Conservation (phyloP, 2,888 invertebrate species). For the Microplitis manilae region DNA sequence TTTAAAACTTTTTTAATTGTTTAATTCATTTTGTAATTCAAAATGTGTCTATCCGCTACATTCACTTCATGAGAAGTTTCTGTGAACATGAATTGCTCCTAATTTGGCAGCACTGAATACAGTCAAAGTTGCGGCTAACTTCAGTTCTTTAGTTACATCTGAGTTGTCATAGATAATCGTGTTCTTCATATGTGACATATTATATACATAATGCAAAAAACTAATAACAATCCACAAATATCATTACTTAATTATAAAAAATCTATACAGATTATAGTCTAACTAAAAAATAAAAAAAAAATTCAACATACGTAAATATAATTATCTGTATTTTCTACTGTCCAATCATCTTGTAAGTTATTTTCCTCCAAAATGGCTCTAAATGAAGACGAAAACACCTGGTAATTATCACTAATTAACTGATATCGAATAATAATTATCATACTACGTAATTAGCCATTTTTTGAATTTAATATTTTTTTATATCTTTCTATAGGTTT, state of each 20-base stretch:
- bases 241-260: not conserved
- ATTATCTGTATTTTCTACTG: too few relatives aligned
- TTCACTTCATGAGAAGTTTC: too few relatives aligned
- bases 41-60: too few relatives aligned
- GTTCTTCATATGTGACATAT: not conserved
- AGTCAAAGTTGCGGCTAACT: not conserved
- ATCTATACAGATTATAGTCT: not conserved
- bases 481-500: not conserved
- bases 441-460: slow-evolving; percentile 2
- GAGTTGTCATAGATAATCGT: not conserved
- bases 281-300: not conserved
- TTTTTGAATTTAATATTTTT: not conserved
- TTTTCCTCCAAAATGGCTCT: slow-evolving; percentile 73
- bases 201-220: slow-evolving; percentile 1
- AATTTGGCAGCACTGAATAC: too few relatives aligned
- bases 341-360: not conserved
- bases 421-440: not conserved
- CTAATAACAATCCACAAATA: not conserved
- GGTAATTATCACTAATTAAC: slow-evolving; percentile 71
- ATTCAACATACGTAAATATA: not conserved
- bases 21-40: too few relatives aligned
- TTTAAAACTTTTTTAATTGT: too few relatives aligned
- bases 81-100: too few relatives aligned
- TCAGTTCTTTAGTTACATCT: not conserved
- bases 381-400: slow-evolving; percentile 77